phyloP scores from a whole-genome alignment of 1,140 invertebrate genomes.

The Ceratina australensis region DNA sequence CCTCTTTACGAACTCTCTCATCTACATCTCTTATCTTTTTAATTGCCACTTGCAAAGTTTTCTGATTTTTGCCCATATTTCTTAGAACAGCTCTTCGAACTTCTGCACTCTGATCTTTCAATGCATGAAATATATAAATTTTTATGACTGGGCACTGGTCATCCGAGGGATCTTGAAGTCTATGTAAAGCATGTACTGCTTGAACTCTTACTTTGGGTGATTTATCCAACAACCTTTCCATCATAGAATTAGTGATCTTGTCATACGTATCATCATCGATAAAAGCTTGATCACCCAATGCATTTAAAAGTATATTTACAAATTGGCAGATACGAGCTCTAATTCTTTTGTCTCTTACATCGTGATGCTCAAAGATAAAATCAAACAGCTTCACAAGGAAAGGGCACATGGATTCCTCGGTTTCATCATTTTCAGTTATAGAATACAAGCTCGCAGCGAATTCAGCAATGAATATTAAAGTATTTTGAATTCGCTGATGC shows the following conservation, averaged over 20 bases:
- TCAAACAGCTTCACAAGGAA: slow-evolving; percentile 68
- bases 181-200: slow-evolving; percentile 88
- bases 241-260: slow-evolving; percentile 85
- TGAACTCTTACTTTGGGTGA: slow-evolving; percentile 87
- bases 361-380: slow-evolving; percentile 76
- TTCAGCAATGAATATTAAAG: slow-evolving; percentile 81
- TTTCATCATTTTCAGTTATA: slow-evolving; percentile 50
- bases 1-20: slow-evolving; percentile 86
- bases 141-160: slow-evolving; percentile 88
- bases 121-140: slow-evolving; percentile 88
- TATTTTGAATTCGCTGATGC: slow-evolving; percentile 78
- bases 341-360: slow-evolving; percentile 82
- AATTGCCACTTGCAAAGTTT: slow-evolving; percentile 80
- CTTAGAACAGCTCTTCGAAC: slow-evolving; percentile 75
- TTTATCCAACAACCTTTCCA: slow-evolving; percentile 85
- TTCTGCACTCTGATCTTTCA: slow-evolving; percentile 86
- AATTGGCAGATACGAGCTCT: slow-evolving; percentile 88
- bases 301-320: slow-evolving; percentile 86
- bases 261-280: slow-evolving; percentile 89
- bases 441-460: slow-evolving; percentile 76
- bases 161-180: slow-evolving; percentile 89
- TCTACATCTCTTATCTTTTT: slow-evolving; percentile 87
- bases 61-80: slow-evolving; percentile 74
- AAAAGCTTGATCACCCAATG: slow-evolving; percentile 87
- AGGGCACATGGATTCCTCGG: slow-evolving; percentile 63